Evolutionary conservation across 2,888 invertebrate species (phyloP).

Genomic region (Drosophila nigritarsus): DNA sequence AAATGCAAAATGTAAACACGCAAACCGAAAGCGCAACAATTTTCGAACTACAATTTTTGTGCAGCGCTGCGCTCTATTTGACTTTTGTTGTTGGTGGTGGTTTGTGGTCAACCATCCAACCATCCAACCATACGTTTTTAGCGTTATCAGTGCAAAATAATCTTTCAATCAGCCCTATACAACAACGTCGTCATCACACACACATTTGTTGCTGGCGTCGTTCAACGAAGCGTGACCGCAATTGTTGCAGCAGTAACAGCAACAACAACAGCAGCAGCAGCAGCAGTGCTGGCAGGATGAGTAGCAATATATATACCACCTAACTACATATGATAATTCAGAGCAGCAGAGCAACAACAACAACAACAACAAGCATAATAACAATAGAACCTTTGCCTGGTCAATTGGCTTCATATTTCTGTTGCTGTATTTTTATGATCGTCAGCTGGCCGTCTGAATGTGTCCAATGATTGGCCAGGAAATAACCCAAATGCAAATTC

Average conservation of each 20-base stretch:
- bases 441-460: neutral
- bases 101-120: slow-evolving; percentile 70
- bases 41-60: slow-evolving; percentile 74
- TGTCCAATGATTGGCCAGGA: neutral
- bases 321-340: slow-evolving; percentile 25
- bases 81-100: slow-evolving; percentile 61
- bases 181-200: slow-evolving; percentile 42
- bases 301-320: slow-evolving; percentile 46
- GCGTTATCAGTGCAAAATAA: slow-evolving; percentile 84
- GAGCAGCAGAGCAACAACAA: slow-evolving; percentile 9
- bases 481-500: neutral
- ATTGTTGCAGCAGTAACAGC: slow-evolving; percentile 63
- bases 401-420: slow-evolving; percentile 42
- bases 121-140: slow-evolving; percentile 80
- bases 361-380: slow-evolving; percentile 18
- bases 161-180: slow-evolving; percentile 80
- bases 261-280: slow-evolving; percentile 22
- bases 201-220: slow-evolving; percentile 50
- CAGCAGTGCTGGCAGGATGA: slow-evolving; percentile 44
- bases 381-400: slow-evolving; percentile 50
- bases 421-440: slow-evolving; percentile 10
- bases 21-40: slow-evolving; percentile 78
- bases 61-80: slow-evolving; percentile 72
- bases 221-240: slow-evolving; percentile 79
- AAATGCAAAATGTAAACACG: slow-evolving; percentile 71